Percentiles rank a stretch among this genome's conserved stretches.
Evolutionary conservation across 2,888 invertebrate species (phyloP).

Genomic region (Ophioninae sp.): DNA sequence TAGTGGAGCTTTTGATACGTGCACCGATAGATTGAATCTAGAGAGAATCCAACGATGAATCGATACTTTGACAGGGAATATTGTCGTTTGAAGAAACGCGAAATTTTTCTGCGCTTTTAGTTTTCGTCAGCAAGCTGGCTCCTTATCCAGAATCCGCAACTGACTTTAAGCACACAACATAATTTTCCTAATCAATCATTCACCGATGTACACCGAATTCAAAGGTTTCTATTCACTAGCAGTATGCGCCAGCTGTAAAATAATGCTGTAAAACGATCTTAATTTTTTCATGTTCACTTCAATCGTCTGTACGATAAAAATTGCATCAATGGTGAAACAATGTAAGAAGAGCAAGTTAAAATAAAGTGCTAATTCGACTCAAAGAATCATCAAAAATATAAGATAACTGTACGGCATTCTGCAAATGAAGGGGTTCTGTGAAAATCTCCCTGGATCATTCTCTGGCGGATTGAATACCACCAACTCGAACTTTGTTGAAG

Average conservation of each 20-base stretch:
- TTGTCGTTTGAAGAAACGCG: conserved; percentile 1
- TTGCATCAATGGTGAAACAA: too few species aligned
- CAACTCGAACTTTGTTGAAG: not conserved
- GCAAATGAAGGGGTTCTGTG: not conserved
- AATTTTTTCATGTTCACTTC: not conserved
- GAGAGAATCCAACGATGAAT: not conserved
- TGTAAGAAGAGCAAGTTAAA: too few species aligned
- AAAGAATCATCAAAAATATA: too few species aligned
- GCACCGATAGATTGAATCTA: conserved; percentile 43
- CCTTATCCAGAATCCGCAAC: not conserved
- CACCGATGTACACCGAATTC: not conserved
- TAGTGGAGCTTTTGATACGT: conserved; percentile 55
- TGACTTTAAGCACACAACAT: not conserved
- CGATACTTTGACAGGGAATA: not conserved
- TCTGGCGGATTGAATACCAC: not conserved
- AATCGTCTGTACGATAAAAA: not conserved
- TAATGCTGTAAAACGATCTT: not conserved
- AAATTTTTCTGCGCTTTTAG: not conserved
- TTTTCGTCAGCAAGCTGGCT: not conserved
- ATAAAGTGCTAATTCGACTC: not conserved
- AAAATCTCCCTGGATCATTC: not conserved
- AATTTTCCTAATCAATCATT: not conserved
- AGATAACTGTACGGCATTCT: not conserved
- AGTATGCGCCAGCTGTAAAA: not conserved
- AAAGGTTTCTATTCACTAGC: not conserved